Conservation (phyloP, 2,888 invertebrate genomes). For the Drepanosiphum platanoidis region DNA sequence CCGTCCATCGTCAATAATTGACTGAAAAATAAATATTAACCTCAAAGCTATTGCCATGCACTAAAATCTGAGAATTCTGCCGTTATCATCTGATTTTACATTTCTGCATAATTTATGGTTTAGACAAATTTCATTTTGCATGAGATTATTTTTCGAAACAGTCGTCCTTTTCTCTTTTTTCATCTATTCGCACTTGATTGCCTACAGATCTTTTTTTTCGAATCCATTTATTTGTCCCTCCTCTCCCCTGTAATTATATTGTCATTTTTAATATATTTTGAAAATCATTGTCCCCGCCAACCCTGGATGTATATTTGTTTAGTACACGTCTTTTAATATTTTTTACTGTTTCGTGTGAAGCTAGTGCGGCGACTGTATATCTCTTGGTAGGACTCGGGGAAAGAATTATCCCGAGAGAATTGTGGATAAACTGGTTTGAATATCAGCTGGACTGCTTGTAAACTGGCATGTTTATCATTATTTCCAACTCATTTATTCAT, state of each 20-base stretch:
- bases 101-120: no score
- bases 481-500: background rate
- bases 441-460: slow-evolving; percentile 9
- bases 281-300: background rate
- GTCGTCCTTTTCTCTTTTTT: no score
- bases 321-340: background rate
- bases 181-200: no score
- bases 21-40: background rate
- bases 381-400: background rate
- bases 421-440: slow-evolving; percentile 55
- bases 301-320: background rate
- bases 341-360: background rate
- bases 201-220: no score
- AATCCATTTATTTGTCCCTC: no score
- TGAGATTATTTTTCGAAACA: no score
- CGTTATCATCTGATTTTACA: background rate
- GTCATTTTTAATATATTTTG: background rate
- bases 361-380: background rate
- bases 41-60: background rate
- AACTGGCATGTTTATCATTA: slow-evolving; percentile 38
- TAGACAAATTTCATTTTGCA: no score
- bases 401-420: slow-evolving; percentile 19
- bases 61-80: background rate
- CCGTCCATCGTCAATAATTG: background rate
- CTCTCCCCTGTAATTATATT: no score